Percentiles rank a stretch among this genome's conserved stretches.
Evolutionary conservation across 2,797 vertebrate genomes (phyloP).

Genomic region (Pangasius djambal): DNA sequence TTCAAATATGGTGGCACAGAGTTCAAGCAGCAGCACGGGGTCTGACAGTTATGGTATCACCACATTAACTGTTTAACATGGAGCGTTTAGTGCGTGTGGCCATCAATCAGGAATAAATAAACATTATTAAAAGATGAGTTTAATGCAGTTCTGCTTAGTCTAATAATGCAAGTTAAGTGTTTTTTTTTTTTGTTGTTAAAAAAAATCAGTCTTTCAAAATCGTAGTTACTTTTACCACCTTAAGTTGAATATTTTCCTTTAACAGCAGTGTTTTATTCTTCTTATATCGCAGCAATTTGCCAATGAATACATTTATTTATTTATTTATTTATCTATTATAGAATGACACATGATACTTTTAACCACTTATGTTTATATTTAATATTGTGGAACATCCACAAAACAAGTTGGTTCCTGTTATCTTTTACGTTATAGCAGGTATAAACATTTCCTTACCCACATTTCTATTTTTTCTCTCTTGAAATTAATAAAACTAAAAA

Average conservation of each 20-base stretch:
- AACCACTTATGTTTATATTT: neutral
- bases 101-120: neutral
- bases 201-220: neutral
- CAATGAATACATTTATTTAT: neutral
- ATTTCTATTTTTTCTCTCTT: neutral
- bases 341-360: neutral
- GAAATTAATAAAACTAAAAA: neutral
- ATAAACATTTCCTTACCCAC: neutral
- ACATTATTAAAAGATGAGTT: neutral
- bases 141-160: neutral
- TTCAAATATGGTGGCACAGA: constrained; percentile 7
- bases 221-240: neutral
- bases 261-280: neutral
- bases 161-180: neutral
- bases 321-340: neutral
- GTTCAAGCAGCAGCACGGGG: neutral
- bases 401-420: neutral
- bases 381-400: neutral
- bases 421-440: neutral
- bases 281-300: neutral
- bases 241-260: neutral
- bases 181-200: neutral
- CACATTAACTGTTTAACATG: neutral
- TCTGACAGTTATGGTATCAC: neutral
- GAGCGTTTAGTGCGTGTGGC: neutral